Percentiles rank a stretch among this genome's conserved stretches.
phyloP scores from a whole-genome alignment of 2,113 vertebrate species.

The Aegithalos caudatus region DNA sequence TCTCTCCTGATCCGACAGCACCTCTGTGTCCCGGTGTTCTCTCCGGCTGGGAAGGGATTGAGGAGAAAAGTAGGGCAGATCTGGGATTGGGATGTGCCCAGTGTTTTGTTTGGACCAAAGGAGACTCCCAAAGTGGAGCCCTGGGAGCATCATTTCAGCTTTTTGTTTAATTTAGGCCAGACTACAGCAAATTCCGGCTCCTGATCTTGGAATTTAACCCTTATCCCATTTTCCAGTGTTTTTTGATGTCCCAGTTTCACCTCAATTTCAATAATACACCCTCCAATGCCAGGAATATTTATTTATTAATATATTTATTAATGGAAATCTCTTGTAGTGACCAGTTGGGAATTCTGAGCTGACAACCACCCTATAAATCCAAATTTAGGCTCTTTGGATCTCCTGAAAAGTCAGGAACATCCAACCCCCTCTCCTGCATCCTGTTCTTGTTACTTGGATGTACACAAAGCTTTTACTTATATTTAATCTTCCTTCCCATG shows the following conservation, averaged over 20 bases:
- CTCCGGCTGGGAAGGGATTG: accelerated
- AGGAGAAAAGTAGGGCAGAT: neutral
- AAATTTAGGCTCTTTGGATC: neutral
- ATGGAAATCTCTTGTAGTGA: too few relatives aligned
- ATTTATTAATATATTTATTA: neutral
- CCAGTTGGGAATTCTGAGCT: accelerated
- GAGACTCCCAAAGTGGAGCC: neutral
- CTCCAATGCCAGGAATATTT: neutral
- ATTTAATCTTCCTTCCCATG: neutral
- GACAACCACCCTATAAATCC: neutral
- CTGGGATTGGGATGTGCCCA: neutral
- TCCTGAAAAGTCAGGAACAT: neutral
- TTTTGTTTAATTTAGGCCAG: neutral
- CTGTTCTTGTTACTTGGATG: neutral
- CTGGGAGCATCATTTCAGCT: neutral
- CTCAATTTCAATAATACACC: accelerated
- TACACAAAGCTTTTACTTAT: neutral
- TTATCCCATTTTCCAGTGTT: accelerated
- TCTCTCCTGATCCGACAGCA: neutral
- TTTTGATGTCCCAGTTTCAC: neutral
- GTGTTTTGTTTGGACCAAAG: neutral
- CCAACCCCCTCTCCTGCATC: neutral
- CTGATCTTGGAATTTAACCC: neutral
- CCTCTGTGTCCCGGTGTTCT: accelerated
- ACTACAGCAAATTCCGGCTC: neutral